Evolutionary conservation across 1,140 invertebrate species (phyloP).

Genomic region (Antheraea pernyi): DNA sequence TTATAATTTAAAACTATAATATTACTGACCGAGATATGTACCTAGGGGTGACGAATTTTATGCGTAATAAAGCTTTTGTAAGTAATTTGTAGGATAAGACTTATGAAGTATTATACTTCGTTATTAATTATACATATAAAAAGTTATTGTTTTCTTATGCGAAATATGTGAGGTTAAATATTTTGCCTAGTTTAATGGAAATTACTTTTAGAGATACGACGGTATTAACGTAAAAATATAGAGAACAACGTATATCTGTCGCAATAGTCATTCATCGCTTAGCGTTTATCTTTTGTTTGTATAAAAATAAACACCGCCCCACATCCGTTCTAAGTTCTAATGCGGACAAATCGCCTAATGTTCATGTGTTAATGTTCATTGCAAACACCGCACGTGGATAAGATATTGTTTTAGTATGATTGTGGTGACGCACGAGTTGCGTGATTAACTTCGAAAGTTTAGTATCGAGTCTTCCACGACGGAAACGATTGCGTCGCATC

Average conservation of each 20-base stretch:
- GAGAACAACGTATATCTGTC: too few relatives aligned
- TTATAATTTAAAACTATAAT: too few relatives aligned
- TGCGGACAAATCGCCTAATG: background rate
- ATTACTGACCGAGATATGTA: background rate
- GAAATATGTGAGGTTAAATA: too few relatives aligned
- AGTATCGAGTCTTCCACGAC: conserved; percentile 13
- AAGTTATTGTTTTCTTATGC: too few relatives aligned
- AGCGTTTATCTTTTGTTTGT: conserved; percentile 10
- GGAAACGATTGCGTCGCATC: conserved; percentile 33
- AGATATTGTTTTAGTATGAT: conserved; percentile 15
- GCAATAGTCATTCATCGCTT: background rate
- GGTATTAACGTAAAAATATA: too few relatives aligned
- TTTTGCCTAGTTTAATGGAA: too few relatives aligned
- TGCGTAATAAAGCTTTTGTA: background rate
- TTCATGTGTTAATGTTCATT: conserved; percentile 18
- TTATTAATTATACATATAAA: too few relatives aligned
- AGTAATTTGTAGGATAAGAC: too few relatives aligned
- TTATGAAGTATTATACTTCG: too few relatives aligned
- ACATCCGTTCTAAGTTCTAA: conserved; percentile 6
- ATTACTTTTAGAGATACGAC: too few relatives aligned
- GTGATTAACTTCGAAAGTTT: conserved; percentile 15
- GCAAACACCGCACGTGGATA: conserved; percentile 20
- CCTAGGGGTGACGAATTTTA: background rate
- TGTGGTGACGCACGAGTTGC: conserved; percentile 25
- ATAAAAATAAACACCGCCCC: conserved; percentile 12